phyloP scores from a whole-genome alignment of 2,797 vertebrate species.

The Tauraco hartlaubi region DNA sequence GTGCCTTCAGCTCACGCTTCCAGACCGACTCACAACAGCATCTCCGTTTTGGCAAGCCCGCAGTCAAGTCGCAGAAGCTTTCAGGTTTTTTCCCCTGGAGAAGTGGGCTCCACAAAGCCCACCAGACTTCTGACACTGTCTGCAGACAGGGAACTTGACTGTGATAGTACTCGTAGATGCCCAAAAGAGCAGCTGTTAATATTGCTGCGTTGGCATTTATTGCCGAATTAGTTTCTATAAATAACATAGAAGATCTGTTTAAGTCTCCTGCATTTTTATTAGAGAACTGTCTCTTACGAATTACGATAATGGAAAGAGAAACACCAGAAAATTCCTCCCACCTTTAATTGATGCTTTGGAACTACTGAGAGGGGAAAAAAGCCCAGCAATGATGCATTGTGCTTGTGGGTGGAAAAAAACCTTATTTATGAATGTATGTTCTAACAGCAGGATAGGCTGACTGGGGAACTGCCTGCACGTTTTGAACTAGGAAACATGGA shows the following conservation, averaged over 20 bases:
- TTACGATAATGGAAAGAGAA: conserved; percentile 11
- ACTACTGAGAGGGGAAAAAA: not conserved
- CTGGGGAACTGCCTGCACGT: not conserved
- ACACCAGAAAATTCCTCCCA: conserved; percentile 20
- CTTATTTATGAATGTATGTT: not conserved
- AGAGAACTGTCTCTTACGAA: not conserved
- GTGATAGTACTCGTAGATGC: not conserved
- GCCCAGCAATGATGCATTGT: not conserved
- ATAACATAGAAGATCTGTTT: conserved; percentile 28
- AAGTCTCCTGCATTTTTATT: conserved; percentile 7
- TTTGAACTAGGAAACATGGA: not conserved
- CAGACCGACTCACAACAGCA: not conserved
- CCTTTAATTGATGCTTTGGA: not conserved
- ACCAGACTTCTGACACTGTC: not conserved
- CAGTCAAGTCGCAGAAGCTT: not conserved
- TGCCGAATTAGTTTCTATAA: conserved; percentile 10
- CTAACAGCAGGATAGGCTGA: not conserved
- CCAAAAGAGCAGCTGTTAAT: conserved; percentile 19
- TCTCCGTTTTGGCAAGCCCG: not conserved
- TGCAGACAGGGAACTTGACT: not conserved
- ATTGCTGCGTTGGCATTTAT: not conserved
- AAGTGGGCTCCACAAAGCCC: not conserved
- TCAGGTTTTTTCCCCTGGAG: not conserved
- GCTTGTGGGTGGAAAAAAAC: not conserved
- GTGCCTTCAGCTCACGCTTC: not conserved